A percentile compares a stretch with the other conserved stretches of the same genome.
Evolutionary conservation across 2,113 vertebrate species (phyloP).

Genomic region (Syrrhaptes paradoxus): DNA sequence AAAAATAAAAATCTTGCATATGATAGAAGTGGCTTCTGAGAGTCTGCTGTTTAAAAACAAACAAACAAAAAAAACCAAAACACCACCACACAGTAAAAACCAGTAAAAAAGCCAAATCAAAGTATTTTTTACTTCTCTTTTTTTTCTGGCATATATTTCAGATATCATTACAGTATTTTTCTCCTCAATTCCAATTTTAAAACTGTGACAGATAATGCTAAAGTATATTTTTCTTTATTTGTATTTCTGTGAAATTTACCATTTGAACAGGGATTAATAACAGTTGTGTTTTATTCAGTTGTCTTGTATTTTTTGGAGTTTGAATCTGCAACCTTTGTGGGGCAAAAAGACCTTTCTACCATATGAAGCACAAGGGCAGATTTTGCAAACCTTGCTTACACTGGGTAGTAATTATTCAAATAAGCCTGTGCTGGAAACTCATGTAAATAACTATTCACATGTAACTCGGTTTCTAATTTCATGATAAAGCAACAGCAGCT

Average conservation of each 20-base stretch:
- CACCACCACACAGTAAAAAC: neutral
- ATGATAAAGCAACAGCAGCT: neutral
- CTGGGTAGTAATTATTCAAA: constrained; percentile 47
- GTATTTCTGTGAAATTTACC: neutral
- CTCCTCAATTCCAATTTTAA: neutral
- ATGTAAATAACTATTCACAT: neutral
- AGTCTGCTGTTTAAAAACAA: neutral
- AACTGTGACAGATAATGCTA: neutral
- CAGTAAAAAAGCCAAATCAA: neutral
- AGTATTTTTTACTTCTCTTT: neutral
- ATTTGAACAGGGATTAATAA: neutral
- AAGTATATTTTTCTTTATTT: neutral
- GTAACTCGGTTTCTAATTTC: neutral
- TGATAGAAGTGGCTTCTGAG: neutral
- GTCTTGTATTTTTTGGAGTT: neutral
- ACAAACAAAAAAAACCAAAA: neutral
- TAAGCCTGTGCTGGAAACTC: neutral
- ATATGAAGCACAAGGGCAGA: neutral
- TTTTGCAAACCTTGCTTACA: neutral
- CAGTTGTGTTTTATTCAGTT: neutral
- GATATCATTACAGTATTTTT: neutral
- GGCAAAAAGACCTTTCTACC: neutral
- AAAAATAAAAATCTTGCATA: neutral
- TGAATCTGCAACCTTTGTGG: neutral
- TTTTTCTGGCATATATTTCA: neutral